Conservation (phyloP, 2,888 invertebrate species). For the Pecten maximus region DNA sequence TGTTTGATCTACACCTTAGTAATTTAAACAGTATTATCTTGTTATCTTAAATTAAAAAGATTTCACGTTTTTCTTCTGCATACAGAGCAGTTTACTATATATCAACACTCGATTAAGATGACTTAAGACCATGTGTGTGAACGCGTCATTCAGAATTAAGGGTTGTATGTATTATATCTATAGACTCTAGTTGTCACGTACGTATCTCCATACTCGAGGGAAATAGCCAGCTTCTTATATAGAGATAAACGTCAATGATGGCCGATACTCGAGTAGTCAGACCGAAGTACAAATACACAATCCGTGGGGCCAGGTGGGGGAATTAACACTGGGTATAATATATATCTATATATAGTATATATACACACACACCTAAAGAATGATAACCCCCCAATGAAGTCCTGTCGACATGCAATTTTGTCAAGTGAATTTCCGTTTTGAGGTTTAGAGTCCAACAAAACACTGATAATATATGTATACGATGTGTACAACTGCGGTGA, state of each 20-base stretch:
- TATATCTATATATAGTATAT: neutral
- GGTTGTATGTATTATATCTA: too few species aligned
- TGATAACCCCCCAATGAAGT: neutral
- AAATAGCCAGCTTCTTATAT: neutral
- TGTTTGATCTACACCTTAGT: too few species aligned
- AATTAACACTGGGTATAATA: neutral
- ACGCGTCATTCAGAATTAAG: too few species aligned
- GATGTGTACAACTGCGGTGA: neutral
- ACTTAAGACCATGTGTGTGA: too few species aligned
- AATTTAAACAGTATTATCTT: too few species aligned
- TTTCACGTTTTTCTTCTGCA: too few species aligned
- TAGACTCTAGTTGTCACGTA: too few species aligned
- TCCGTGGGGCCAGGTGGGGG: neutral
- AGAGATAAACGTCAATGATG: neutral
- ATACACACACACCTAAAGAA: neutral
- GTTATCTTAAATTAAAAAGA: too few species aligned
- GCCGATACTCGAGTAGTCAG: neutral
- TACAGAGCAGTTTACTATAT: too few species aligned
- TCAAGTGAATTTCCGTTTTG: constrained; percentile 3
- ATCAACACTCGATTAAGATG: too few species aligned
- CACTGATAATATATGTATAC: neutral
- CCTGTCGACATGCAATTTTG: neutral
- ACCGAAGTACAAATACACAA: constrained; percentile 8
- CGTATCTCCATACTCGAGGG: neutral
- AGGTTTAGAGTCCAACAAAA: constrained; percentile 14